Evolutionary conservation across 2,113 vertebrate genomes (phyloP).

Genomic region (Callaeas wilsoni): DNA sequence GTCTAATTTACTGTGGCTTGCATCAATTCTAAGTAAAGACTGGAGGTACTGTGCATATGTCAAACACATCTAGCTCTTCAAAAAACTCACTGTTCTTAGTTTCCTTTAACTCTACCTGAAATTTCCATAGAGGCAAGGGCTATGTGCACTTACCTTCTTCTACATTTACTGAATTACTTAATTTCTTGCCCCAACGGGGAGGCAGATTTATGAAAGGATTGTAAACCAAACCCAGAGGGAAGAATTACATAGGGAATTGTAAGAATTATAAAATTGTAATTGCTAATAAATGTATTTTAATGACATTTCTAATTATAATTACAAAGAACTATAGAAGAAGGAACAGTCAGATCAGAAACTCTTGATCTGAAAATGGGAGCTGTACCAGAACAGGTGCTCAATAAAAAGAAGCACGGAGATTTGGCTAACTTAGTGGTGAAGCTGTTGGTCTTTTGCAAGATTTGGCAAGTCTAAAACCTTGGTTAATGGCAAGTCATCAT

Average conservation of each 20-base stretch:
- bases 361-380: background rate
- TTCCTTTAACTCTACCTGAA: background rate
- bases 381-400: background rate
- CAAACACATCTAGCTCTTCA: background rate
- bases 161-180: background rate
- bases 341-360: background rate
- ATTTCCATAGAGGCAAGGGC: background rate
- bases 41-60: background rate
- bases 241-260: background rate
- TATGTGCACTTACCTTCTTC: background rate
- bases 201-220: background rate
- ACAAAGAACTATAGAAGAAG: background rate
- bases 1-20: background rate
- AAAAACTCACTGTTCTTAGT: background rate
- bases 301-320: background rate
- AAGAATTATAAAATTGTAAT: background rate
- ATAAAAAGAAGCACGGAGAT: background rate
- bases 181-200: background rate
- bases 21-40: slow-evolving; percentile 8
- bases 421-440: background rate
- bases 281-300: background rate
- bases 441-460: background rate
- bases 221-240: background rate
- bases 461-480: background rate
- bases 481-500: background rate